phyloP scores from a whole-genome alignment of 2,888 invertebrate genomes.

The Latrodectus elegans region DNA sequence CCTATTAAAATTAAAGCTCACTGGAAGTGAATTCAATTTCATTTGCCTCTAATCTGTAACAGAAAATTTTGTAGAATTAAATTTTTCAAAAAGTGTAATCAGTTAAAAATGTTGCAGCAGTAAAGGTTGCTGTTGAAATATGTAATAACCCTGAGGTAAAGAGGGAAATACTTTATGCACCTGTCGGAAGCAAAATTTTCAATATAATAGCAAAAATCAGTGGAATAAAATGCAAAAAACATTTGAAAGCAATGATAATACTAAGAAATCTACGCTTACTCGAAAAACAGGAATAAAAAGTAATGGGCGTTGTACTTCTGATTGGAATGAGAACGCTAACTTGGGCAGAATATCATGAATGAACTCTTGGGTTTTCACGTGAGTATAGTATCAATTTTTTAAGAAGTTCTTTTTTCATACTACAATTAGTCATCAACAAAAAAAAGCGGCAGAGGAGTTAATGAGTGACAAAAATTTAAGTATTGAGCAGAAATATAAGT shows the following conservation, averaged over 20 bases:
- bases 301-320: not conserved
- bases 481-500: slow-evolving; percentile 22
- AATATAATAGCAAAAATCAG: slow-evolving; percentile 9
- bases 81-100: too few relatives aligned
- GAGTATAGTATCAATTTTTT: slow-evolving; percentile 22
- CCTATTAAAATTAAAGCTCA: too few relatives aligned
- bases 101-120: slow-evolving; percentile 28
- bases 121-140: slow-evolving; percentile 38
- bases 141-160: slow-evolving; percentile 28
- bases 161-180: slow-evolving; percentile 23
- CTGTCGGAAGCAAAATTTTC: slow-evolving; percentile 16
- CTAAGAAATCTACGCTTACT: slow-evolving; percentile 15
- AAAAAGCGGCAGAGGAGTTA: slow-evolving; percentile 26
- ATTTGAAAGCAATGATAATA: slow-evolving; percentile 25
- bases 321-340: slow-evolving; percentile 41
- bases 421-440: slow-evolving; percentile 8
- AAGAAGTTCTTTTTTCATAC: slow-evolving; percentile 21
- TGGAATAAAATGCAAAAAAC: slow-evolving; percentile 33
- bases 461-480: slow-evolving; percentile 1
- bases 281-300: slow-evolving; percentile 20
- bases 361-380: slow-evolving; percentile 28
- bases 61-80: too few relatives aligned
- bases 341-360: slow-evolving; percentile 38
- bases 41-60: too few relatives aligned
- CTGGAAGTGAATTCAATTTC: too few relatives aligned